These are phyloP conservation scores for Channa argus DNA, from an alignment of 2,113 vertebrate genomes.

Conservation along the genomic window DNA sequence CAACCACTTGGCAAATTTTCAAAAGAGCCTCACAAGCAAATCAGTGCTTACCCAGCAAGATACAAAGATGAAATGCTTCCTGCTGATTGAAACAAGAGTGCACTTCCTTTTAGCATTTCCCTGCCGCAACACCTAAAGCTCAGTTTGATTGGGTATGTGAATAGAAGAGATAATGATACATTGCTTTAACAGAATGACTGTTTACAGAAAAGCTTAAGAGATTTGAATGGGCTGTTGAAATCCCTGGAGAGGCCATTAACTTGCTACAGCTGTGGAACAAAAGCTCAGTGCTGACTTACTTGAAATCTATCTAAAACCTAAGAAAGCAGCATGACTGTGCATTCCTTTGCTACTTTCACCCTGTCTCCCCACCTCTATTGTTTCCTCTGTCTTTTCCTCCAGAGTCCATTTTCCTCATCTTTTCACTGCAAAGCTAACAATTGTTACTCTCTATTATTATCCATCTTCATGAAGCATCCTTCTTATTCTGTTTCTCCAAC, in stretches of 20 bases:
- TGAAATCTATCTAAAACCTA: slow-evolving; percentile 31
- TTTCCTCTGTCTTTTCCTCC: slow-evolving; percentile 22
- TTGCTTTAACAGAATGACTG: slow-evolving; percentile 31
- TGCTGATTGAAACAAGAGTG: slow-evolving; percentile 34
- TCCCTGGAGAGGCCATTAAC: slow-evolving; percentile 60
- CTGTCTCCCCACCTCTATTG: not conserved
- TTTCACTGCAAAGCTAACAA: slow-evolving; percentile 12
- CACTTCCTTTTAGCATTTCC: not conserved
- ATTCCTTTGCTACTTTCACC: not conserved
- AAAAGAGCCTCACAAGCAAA: slow-evolving; percentile 1
- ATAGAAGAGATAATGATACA: slow-evolving; percentile 37
- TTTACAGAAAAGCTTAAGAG: slow-evolving; percentile 52
- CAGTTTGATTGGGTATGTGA: slow-evolving; percentile 38
- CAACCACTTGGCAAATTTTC: slow-evolving; percentile 7
- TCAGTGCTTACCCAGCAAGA: not conserved
- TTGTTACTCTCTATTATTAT: slow-evolving; percentile 26
- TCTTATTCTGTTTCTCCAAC: slow-evolving; percentile 8
- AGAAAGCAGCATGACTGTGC: slow-evolving; percentile 17
- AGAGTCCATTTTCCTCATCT: not conserved
- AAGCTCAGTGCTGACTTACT: slow-evolving; percentile 33
- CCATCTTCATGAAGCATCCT: slow-evolving; percentile 27
- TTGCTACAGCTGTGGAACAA: slow-evolving; percentile 44
- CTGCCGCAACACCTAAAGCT: slow-evolving; percentile 34
- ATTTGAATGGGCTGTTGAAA: slow-evolving; percentile 46
- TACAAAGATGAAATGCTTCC: slow-evolving; percentile 4